phyloP scores from a whole-genome alignment of 1,140 invertebrate genomes.

The Lordiphosa mommai region DNA sequence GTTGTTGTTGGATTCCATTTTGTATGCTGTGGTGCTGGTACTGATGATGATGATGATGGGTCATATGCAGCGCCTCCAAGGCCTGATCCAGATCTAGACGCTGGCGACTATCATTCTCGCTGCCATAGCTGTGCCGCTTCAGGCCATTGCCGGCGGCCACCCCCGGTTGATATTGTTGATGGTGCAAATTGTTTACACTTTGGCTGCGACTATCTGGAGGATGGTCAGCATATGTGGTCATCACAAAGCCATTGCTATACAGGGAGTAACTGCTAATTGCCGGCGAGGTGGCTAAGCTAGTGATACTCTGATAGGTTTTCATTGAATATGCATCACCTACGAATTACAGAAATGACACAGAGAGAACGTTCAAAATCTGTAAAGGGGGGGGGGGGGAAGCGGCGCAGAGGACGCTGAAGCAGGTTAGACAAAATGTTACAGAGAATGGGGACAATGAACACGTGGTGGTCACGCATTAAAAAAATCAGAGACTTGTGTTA shows the following conservation, averaged over 20 bases:
- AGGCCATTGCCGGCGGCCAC: constrained; percentile 18
- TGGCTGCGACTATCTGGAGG: constrained; percentile 59
- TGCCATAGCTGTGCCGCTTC: constrained; percentile 58
- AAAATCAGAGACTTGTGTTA: too few relatives aligned
- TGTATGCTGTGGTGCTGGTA: constrained; percentile 21
- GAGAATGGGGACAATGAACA: constrained; percentile 4
- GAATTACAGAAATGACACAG: constrained; percentile 56
- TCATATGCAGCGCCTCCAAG: constrained; percentile 47
- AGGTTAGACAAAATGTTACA: constrained; percentile 48
- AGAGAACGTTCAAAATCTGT: constrained; percentile 43
- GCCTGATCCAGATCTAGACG: constrained; percentile 63
- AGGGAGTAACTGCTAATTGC: constrained; percentile 77
- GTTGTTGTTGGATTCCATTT: constrained; percentile 35
- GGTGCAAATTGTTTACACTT: constrained; percentile 58
- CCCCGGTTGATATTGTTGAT: constrained; percentile 23
- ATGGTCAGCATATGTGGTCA: constrained; percentile 51
- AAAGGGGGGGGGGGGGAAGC: too few relatives aligned
- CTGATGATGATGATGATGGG: constrained; percentile 25
- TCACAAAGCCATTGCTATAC: constrained; percentile 76
- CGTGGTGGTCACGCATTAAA: too few relatives aligned
- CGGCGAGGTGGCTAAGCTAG: constrained; percentile 79
- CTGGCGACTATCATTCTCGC: constrained; percentile 62
- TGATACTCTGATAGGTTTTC: constrained; percentile 80
- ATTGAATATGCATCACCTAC: constrained; percentile 79
- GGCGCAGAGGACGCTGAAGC: constrained; percentile 34